Base-by-base conservation (phyloP, 1,140 invertebrate genomes). In the Cyclina sinensis region DNA sequence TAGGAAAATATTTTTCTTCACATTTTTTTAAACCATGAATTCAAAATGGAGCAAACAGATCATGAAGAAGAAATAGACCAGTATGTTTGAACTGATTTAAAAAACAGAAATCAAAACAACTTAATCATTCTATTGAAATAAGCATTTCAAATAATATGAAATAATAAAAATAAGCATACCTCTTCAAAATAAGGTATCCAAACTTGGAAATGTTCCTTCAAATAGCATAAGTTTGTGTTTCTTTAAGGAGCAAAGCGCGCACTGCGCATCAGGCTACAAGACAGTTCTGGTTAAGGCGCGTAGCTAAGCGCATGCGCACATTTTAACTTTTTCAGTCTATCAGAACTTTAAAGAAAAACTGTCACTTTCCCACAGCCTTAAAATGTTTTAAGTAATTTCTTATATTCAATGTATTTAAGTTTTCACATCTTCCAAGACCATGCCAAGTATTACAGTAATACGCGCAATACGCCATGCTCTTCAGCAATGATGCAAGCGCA, bases 221-320 rank as follows among this genome's bases (percentile, higher is more conserved):
- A n/a, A n/a, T n/a, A n/a, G n/a, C n/a, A n/a, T n/a, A n/a, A n/a
- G n/a, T n/a, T n/a, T 2, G 57, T 62, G 57, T 54, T 18, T 70
- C 65, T 70, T 70, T 16, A 70, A 70, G 35, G 37, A 37, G 32
- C 65, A 70, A 16, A 70, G 65, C 65, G 35, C 65, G 32, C 16
- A 70, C 65, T 35, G 65, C 65, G 65, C 32, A 70, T 70, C 14
- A 70, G 65, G 16, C 65, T 37, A 11, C 16, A 27, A 27, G 57
- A 27, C 35, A 37, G 21, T 70, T 78, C 43, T 51, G 74, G 46
- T 48, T 32, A 51, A 21, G 27, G 46, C 43, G 74, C 74, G 74
- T 21, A 21, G 0, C 27, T 32, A 78, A 51, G 74, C 74, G 74
- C 74, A 78, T 78, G 74, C 74, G 74, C 30, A 30, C 74, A 78